These are phyloP conservation scores for Melinaea marsaeus DNA, from an alignment of 2,888 invertebrate species.

Conservation along the genomic window DNA sequence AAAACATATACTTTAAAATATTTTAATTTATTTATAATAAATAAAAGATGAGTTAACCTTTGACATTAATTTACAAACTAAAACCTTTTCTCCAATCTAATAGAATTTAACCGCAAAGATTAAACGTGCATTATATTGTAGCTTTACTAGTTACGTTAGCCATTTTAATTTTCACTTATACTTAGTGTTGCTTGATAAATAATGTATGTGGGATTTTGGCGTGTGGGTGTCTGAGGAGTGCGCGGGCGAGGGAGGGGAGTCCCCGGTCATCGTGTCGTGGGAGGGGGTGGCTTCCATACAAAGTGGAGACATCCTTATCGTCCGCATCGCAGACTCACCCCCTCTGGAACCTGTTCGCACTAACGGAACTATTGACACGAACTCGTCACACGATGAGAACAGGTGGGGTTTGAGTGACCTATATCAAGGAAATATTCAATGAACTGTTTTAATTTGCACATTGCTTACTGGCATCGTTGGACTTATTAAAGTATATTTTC, in stretches of 20 bases:
- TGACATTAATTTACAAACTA: neutral
- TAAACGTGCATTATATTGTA: neutral
- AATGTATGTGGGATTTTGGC: conserved; percentile 45
- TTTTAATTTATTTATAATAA: no score
- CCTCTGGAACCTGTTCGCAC: conserved; percentile 61
- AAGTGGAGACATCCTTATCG: conserved; percentile 84
- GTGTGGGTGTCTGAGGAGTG: conserved; percentile 69
- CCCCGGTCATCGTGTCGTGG: conserved; percentile 80
- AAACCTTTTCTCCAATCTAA: neutral
- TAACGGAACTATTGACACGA: conserved; percentile 48
- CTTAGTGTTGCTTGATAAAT: conserved; percentile 13
- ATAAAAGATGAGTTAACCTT: neutral
- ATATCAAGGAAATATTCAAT: conserved; percentile 14
- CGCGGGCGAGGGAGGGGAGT: conserved; percentile 58
- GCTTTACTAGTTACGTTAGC: neutral
- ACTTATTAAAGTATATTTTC: conserved; percentile 36
- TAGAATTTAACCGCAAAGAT: neutral
- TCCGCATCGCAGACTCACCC: conserved; percentile 82
- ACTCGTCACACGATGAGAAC: conserved; percentile 51
- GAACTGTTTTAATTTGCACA: conserved; percentile 17
- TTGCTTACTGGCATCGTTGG: conserved; percentile 27
- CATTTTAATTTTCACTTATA: neutral
- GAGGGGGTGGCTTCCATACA: conserved; percentile 83
- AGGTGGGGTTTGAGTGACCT: conserved; percentile 45
- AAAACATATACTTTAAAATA: no score